A percentile compares a stretch with the other conserved stretches of the same genome.
Conservation (phyloP, 2,797 vertebrate genomes). For the Luscinia luscinia region DNA sequence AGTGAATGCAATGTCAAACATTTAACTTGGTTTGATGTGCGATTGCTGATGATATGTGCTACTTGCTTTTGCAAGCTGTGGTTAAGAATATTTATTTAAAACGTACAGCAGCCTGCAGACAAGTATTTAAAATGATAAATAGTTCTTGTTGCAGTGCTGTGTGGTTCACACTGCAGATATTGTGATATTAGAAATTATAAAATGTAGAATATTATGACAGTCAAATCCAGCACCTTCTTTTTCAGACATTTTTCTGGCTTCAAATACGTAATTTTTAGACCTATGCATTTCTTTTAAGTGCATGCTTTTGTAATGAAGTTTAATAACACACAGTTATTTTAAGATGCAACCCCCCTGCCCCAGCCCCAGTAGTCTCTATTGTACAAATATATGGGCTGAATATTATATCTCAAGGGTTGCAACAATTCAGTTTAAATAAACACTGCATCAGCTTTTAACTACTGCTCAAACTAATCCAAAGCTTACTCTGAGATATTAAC, state of each 20-base stretch:
- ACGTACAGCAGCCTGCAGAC: conserved; percentile 25
- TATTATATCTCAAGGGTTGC: neutral
- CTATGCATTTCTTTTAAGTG: neutral
- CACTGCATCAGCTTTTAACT: neutral
- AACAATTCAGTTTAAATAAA: neutral
- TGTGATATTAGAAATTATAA: neutral
- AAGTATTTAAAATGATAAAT: neutral
- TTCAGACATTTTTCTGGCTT: neutral
- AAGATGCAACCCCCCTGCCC: neutral
- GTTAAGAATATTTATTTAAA: conserved; percentile 46
- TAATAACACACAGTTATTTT: neutral
- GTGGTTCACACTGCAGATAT: neutral
- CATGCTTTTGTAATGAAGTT: neutral
- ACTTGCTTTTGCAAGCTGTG: conserved; percentile 17
- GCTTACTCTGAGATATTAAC: neutral
- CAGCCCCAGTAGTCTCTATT: rapidly evolving
- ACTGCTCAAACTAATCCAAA: neutral
- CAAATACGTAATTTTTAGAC: neutral
- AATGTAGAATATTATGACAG: neutral
- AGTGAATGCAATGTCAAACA: conserved; percentile 42
- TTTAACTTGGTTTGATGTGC: conserved; percentile 47
- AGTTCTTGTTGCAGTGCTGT: neutral
- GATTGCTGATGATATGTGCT: conserved; percentile 17
- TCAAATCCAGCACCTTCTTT: neutral
- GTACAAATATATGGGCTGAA: neutral